Evolutionary conservation across 2,797 vertebrate species (phyloP).

Genomic region (Alosa sapidissima): DNA sequence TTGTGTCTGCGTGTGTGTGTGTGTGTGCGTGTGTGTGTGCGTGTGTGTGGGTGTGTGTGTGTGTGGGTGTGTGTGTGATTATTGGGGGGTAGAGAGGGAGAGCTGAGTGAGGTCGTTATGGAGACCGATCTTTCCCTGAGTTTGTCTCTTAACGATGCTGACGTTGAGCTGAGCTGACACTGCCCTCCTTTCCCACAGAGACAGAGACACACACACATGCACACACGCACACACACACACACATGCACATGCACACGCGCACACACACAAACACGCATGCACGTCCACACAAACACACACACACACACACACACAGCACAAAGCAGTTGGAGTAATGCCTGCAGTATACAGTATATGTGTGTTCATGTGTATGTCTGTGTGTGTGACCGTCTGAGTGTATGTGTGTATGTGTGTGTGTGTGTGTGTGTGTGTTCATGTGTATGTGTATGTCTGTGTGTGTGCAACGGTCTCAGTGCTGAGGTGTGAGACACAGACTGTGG

Average conservation of each 20-base stretch:
- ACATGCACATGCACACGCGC: background rate
- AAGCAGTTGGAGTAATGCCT: background rate
- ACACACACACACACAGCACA: background rate
- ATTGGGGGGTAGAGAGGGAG: background rate
- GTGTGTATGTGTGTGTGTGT: background rate
- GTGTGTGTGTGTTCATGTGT: background rate
- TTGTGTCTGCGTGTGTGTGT: background rate
- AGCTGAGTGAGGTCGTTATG: conserved; percentile 40
- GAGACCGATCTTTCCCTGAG: conserved; percentile 41
- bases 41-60: background rate
- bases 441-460: background rate
- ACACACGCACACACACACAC: background rate
- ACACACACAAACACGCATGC: conserved; percentile 28
- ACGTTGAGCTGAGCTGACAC: background rate
- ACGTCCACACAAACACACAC: conserved; percentile 13
- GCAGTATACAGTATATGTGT: background rate
- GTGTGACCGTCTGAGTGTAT: background rate
- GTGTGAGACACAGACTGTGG: background rate
- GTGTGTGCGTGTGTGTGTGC: background rate
- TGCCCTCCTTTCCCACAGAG: conserved; percentile 18
- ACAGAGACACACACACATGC: background rate
- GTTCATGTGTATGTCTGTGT: background rate
- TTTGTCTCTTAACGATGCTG: conserved; percentile 27
- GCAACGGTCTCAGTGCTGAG: background rate
- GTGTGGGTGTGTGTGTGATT: background rate